Evolutionary conservation across 2,888 invertebrate species (phyloP).

Genomic region (Orthosia gothica): DNA sequence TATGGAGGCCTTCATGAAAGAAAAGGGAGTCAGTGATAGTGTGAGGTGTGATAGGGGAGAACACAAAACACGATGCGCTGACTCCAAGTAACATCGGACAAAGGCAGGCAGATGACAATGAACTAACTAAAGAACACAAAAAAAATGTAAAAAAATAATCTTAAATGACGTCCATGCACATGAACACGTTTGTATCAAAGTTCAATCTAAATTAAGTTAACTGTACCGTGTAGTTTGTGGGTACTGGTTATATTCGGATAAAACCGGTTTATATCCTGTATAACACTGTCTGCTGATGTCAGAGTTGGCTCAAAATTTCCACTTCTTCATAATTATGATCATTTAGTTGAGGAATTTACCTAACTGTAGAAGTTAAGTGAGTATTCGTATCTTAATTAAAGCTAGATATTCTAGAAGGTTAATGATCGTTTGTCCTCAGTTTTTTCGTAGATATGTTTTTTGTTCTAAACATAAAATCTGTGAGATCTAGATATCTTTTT

Average conservation of each 20-base stretch:
- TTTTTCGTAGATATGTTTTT: too few relatives aligned
- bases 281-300: neutral
- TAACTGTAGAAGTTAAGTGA: neutral
- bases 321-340: neutral
- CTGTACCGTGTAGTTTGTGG: neutral
- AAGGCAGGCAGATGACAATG: too few relatives aligned
- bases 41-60: too few relatives aligned
- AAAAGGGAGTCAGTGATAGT: too few relatives aligned
- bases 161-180: neutral
- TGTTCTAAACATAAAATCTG: too few relatives aligned
- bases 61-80: too few relatives aligned
- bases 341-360: neutral
- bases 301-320: conserved; percentile 20
- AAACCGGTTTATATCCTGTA: conserved; percentile 20
- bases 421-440: too few relatives aligned
- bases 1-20: too few relatives aligned
- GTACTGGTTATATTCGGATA: neutral
- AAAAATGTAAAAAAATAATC: neutral
- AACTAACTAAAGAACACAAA: neutral
- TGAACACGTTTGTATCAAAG: conserved; percentile 7
- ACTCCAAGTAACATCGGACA: too few relatives aligned
- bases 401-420: too few relatives aligned
- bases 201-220: conserved; percentile 9
- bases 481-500: too few relatives aligned
- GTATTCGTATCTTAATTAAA: too few relatives aligned